Conservation (phyloP, 35 echinoderm and acorn worm species). For the Holothuria glaberrima region DNA sequence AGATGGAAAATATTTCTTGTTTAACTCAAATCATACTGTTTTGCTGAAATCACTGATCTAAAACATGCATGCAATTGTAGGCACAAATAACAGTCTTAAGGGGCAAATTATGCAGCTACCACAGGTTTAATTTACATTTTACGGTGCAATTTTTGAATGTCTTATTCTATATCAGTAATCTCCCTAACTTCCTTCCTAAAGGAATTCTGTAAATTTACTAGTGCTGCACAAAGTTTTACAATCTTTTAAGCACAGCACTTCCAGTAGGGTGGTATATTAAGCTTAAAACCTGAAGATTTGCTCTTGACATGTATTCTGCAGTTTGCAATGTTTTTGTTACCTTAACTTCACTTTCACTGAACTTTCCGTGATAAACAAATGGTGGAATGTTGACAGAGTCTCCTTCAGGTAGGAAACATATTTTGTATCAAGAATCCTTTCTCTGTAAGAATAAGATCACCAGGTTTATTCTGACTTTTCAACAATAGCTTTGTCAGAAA, state of each 20-base stretch:
- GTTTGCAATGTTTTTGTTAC: neutral
- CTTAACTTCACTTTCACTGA: slow-evolving; percentile 26
- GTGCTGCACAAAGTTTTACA: slow-evolving; percentile 4
- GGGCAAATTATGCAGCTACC: no score
- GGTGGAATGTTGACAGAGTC: slow-evolving; percentile 41
- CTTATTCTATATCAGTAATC: slow-evolving; percentile 18
- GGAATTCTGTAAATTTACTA: slow-evolving; percentile 11
- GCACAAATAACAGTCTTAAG: no score
- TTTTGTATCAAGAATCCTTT: slow-evolving; percentile 48
- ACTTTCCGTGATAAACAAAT: neutral
- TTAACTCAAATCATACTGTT: neutral
- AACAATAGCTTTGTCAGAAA: slow-evolving; percentile 1
- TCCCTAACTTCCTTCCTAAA: neutral
- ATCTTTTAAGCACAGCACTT: slow-evolving; percentile 21
- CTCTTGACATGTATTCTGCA: slow-evolving; percentile 29
- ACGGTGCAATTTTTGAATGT: neutral
- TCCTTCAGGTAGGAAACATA: slow-evolving; percentile 37
- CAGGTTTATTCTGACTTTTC: neutral
- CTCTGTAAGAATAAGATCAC: slow-evolving; percentile 32
- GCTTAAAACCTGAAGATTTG: slow-evolving; percentile 6
- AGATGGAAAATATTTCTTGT: no score
- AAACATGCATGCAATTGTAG: no score
- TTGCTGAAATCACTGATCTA: no score
- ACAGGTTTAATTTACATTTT: no score
- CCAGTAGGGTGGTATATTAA: neutral